Percentiles rank a stretch among this genome's conserved stretches.
phyloP scores from a whole-genome alignment of 2,113 vertebrate species.

The Upupa epops region DNA sequence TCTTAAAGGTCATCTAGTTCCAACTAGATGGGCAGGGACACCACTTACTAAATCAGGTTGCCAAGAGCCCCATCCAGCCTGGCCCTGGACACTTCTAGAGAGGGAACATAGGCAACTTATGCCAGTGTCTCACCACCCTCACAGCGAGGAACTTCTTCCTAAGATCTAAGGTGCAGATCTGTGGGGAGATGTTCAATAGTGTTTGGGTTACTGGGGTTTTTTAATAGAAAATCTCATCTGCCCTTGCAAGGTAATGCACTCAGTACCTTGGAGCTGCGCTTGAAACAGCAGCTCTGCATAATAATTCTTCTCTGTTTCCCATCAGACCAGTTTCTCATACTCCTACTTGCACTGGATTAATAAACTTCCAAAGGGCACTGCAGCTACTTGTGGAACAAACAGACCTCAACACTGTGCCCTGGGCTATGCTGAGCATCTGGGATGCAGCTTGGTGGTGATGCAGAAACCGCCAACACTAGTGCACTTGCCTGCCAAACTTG shows the following conservation, averaged over 20 bases:
- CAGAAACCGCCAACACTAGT: fast-evolving
- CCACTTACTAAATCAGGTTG: no score
- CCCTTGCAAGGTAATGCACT: neutral
- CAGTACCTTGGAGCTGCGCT: neutral
- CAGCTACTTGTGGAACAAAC: neutral
- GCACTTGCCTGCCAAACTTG: neutral
- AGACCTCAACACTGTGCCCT: neutral
- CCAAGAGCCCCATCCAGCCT: no score
- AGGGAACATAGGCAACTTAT: no score
- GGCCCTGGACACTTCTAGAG: no score
- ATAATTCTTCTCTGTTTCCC: neutral
- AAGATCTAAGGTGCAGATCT: neutral
- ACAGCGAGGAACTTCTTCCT: no score
- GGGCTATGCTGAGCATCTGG: fast-evolving
- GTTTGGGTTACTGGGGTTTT: neutral
- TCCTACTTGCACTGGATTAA: neutral
- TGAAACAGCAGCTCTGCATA: neutral
- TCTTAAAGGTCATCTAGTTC: no score
- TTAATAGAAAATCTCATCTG: neutral
- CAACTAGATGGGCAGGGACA: no score
- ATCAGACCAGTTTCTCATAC: neutral
- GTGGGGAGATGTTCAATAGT: neutral
- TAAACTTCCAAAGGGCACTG: neutral
- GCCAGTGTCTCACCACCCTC: no score
- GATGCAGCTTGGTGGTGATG: neutral